Conservation (phyloP, 2,888 invertebrate species). For the Coelogynopora nodosa region DNA sequence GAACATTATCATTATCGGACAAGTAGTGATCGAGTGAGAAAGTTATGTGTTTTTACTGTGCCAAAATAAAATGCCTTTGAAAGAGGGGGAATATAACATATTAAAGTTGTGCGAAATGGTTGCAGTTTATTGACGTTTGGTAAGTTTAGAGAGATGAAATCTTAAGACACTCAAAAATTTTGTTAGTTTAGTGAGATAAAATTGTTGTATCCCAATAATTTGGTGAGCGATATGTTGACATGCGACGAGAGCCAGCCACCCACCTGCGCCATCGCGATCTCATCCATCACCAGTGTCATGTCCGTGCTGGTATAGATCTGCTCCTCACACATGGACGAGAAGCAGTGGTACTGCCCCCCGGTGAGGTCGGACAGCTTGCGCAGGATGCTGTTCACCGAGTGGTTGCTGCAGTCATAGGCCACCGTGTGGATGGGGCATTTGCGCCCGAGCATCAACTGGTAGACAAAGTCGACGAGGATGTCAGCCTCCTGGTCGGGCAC, state of each 20-base stretch:
- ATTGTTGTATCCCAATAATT: too few relatives aligned
- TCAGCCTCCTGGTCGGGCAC: constrained; percentile 59
- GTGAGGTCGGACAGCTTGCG: constrained; percentile 58
- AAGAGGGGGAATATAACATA: too few relatives aligned
- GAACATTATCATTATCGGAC: too few relatives aligned
- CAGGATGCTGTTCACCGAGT: constrained; percentile 52
- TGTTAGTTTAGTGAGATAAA: too few relatives aligned
- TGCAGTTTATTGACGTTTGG: too few relatives aligned
- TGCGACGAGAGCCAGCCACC: background rate
- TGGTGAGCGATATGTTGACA: background rate
- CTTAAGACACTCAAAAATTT: too few relatives aligned
- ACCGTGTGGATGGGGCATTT: constrained; percentile 57
- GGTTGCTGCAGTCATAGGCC: constrained; percentile 58
- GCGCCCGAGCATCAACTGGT: constrained; percentile 57
- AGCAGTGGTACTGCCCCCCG: constrained; percentile 60
- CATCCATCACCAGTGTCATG: constrained; percentile 58
- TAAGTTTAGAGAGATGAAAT: too few relatives aligned
- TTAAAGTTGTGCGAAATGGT: too few relatives aligned
- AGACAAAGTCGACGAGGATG: constrained; percentile 57
- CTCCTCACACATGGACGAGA: constrained; percentile 59
- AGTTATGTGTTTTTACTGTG: too few relatives aligned
- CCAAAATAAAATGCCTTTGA: too few relatives aligned
- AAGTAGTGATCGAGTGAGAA: too few relatives aligned
- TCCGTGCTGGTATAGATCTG: constrained; percentile 61
- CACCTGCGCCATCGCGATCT: constrained; percentile 56